Percentiles rank a stretch among this genome's conserved stretches.
These are phyloP conservation scores for Drosophila stalkeri DNA, from an alignment of 2,888 invertebrate species.

Conservation along the genomic window DNA sequence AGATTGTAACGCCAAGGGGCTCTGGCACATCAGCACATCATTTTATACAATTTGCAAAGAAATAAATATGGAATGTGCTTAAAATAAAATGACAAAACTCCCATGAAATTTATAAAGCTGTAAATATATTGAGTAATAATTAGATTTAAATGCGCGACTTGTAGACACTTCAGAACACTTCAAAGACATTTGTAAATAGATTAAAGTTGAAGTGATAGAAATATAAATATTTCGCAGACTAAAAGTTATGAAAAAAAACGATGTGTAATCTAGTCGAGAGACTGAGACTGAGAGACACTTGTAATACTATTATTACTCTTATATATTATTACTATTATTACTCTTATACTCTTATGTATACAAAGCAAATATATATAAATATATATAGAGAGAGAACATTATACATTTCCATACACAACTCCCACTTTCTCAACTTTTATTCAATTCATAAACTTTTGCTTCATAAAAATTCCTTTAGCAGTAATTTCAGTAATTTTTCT, in stretches of 20 bases:
- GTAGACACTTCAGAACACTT: background rate
- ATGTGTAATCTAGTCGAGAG: too few species aligned
- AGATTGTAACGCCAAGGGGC: conserved; percentile 22
- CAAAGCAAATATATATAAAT: too few species aligned
- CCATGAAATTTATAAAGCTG: background rate
- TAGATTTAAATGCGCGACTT: background rate
- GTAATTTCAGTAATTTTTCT: background rate
- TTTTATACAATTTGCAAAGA: conserved; percentile 4
- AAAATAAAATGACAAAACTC: background rate
- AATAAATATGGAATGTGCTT: conserved; percentile 1
- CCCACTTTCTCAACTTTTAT: background rate
- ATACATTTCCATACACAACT: too few species aligned
- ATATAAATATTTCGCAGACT: too few species aligned
- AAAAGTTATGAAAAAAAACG: too few species aligned
- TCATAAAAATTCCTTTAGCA: background rate
- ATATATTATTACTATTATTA: too few species aligned
- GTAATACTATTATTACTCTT: too few species aligned
- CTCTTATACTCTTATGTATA: too few species aligned
- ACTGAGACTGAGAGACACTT: too few species aligned
- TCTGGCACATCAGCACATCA: conserved; percentile 5
- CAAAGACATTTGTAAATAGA: background rate
- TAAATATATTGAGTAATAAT: background rate
- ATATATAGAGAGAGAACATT: too few species aligned
- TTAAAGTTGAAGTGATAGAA: background rate
- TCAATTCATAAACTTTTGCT: background rate